phyloP scores from a whole-genome alignment of 2,113 vertebrate species.

The Microcebus griseorufus region DNA sequence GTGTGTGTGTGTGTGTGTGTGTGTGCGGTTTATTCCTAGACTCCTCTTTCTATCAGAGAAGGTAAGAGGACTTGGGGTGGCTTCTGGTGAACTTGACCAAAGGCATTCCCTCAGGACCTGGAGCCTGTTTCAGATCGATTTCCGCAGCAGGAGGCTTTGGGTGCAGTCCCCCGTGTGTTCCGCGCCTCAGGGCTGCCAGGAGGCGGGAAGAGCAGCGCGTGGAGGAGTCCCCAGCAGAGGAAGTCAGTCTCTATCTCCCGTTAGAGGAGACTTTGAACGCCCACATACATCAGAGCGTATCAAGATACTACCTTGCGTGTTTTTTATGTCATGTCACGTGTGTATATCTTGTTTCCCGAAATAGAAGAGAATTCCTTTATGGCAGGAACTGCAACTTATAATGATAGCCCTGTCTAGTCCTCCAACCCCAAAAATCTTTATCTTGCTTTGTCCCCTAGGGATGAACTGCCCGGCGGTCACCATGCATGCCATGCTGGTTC shows the following conservation, averaged over 20 bases:
- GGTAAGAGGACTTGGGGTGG: neutral
- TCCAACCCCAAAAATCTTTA: neutral
- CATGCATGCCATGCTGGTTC: rapidly evolving
- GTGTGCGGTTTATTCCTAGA: neutral
- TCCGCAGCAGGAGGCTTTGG: neutral
- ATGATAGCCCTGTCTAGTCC: neutral
- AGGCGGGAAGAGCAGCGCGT: neutral
- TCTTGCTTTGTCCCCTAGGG: neutral
- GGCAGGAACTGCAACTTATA: neutral
- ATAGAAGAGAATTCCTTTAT: neutral
- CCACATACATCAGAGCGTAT: neutral
- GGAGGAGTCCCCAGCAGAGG: neutral
- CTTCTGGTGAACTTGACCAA: neutral
- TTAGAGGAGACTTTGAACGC: neutral
- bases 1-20: rapidly evolving
- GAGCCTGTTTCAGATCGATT: neutral
- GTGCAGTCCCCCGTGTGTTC: neutral
- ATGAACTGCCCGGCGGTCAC: rapidly evolving
- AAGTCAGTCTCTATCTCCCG: neutral
- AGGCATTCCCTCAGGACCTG: neutral
- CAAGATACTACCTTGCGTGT: neutral
- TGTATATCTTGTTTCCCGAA: neutral
- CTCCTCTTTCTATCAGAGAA: neutral
- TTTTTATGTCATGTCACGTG: neutral
- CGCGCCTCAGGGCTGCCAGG: neutral